Evolutionary conservation across 2,888 invertebrate species (phyloP), one percentile per base, ranked within the genome.

Genomic region (Hyposoter didymator): DNA sequence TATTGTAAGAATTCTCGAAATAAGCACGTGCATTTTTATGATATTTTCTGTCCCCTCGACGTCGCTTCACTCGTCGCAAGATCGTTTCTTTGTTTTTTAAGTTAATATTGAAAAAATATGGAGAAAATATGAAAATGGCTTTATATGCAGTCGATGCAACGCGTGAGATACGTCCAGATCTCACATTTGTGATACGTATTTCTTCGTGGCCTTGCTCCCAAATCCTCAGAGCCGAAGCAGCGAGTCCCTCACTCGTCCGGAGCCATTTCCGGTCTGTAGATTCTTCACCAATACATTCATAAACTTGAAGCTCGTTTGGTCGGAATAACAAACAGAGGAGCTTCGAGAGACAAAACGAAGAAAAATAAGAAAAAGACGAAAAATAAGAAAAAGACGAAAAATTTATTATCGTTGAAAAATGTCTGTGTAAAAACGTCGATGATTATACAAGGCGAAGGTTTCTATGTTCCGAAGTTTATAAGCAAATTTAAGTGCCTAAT

Each of bases 401-500:
- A 62, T 73, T 17, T 78, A 74, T 78, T 47, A 49, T 84, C 73
- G 76, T 84, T 84, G 12, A 28, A 70, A 70, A 12, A 70, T 78
- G 70, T 75, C 28, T 64, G 62, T 79, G 70, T 55, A 74, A 75
- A 52, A 79, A 64, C 43, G 74, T 39, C 28, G 6, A 74, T 74
- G 14, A 47, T n/a, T 8, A 79, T 79, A 12, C 59, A 73, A 59
- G 73, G 28, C 70, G 35, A 64, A 79, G 49, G 59, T 62, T 70
- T 84, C 35, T 32, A 75, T 70, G 74, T 75, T 79, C 72, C 52
- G 12, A 55, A 69, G 70, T 84, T 59, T 62, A 79, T 70, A 52
- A 75, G 73, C 19, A 43, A 62, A 79, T 49, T 81, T 66, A 81
- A 81, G 76, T 84, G 81, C 81, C 81, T 84, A 67, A 84, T 75